Conservation (phyloP, 2,888 invertebrate species). For the Parnassius mnemosyne region DNA sequence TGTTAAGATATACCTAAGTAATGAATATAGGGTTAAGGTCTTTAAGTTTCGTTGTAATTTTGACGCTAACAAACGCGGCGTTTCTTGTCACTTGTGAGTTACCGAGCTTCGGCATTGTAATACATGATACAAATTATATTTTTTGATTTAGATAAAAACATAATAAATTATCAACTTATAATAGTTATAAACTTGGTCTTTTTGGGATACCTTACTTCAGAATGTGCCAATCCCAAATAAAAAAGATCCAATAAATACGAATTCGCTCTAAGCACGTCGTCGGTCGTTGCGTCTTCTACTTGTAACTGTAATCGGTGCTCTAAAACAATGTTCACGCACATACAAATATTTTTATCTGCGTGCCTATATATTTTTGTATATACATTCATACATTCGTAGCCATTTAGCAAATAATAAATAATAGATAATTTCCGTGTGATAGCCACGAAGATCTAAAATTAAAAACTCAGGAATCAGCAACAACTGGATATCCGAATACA, state of each 20-base stretch:
- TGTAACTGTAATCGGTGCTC: conserved; percentile 25
- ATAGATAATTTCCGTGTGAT: conserved; percentile 5
- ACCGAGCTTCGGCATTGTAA: conserved; percentile 42
- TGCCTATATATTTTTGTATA: conserved; percentile 26
- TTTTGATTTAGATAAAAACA: conserved; percentile 8
- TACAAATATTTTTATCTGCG: conserved; percentile 18
- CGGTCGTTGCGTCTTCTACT: conserved; percentile 19
- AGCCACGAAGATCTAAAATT: conserved; percentile 1
- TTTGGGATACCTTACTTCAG: conserved; percentile 17
- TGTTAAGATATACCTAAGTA: conserved; percentile 25
- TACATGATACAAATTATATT: conserved; percentile 23
- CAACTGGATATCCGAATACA: conserved; percentile 3
- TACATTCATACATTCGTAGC: conserved; percentile 20
- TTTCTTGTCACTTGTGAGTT: conserved; percentile 40
- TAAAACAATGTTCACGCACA: conserved; percentile 27
- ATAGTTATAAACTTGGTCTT: conserved; percentile 4
- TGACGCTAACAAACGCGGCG: conserved; percentile 38
- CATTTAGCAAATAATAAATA: conserved; percentile 12
- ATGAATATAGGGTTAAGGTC: conserved; percentile 22
- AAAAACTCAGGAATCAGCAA: conserved; percentile 1
- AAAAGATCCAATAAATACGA: conserved; percentile 1
- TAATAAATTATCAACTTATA: conserved; percentile 18
- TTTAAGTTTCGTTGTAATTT: conserved; percentile 15
- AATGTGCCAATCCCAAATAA: conserved; percentile 42
- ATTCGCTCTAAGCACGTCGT: conserved; percentile 10